These are phyloP conservation scores for Oppia nitens DNA, from an alignment of 1,140 invertebrate genomes.

Conservation along the genomic window DNA sequence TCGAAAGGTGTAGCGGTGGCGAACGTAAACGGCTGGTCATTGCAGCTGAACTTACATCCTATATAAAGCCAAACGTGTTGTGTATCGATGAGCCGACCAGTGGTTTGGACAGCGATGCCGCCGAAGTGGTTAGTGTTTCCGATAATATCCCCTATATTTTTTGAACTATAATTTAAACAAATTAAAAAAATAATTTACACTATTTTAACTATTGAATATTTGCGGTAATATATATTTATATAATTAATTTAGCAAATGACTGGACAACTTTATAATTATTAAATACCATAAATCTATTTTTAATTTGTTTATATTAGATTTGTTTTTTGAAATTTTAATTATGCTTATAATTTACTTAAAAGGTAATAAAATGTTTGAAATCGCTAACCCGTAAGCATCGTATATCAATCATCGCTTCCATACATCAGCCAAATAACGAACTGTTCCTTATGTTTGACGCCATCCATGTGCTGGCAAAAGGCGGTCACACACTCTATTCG, in stretches of 20 bases:
- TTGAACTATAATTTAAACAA: no score
- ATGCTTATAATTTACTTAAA: no score
- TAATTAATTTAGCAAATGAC: no score
- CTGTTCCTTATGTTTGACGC: constrained; percentile 8
- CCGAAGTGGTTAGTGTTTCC: constrained; percentile 1
- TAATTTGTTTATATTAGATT: no score
- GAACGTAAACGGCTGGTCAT: constrained; percentile 81
- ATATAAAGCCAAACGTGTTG: constrained; percentile 62
- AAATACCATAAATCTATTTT: no score
- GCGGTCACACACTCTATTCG: constrained; percentile 1
- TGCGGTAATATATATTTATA: no score
- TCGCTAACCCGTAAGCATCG: not conserved
- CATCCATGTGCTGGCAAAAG: constrained; percentile 7
- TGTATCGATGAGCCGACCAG: no score
- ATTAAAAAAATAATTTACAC: no score
- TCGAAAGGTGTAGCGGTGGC: constrained; percentile 70
- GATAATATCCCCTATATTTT: no score
- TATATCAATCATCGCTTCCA: constrained; percentile 7
- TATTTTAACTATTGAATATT: no score
- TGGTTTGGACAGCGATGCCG: constrained; percentile 27
- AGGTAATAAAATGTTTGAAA: constrained; percentile 55
- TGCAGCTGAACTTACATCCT: constrained; percentile 75
- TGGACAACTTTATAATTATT: no score
- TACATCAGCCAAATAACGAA: constrained; percentile 8
- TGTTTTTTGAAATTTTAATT: no score